Conservation (phyloP, 2,797 vertebrate genomes). For the Crocodylus rhombifer region DNA sequence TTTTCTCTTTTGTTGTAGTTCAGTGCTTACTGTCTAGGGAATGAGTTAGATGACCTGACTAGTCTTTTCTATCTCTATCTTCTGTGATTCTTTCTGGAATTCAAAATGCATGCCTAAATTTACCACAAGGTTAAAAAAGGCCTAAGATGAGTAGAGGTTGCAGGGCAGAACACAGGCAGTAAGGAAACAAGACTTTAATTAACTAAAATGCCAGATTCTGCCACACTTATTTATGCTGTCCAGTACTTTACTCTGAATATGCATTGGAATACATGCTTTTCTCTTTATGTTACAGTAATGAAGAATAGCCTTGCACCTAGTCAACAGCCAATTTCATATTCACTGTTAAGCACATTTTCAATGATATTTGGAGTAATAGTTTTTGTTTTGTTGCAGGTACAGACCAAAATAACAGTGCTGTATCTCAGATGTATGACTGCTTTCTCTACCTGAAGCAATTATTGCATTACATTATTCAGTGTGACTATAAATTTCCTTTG, state of each 20-base stretch:
- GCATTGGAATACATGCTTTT: not conserved
- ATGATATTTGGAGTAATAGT: not conserved
- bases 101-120: not conserved
- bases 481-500: not conserved
- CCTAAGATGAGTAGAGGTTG: not conserved
- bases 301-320: not conserved
- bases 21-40: not conserved
- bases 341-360: not conserved
- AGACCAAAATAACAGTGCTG: not conserved
- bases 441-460: slow-evolving; percentile 20
- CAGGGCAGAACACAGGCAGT: not conserved
- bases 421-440: not conserved
- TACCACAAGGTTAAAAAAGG: not conserved
- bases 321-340: not conserved
- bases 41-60: not conserved
- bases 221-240: not conserved
- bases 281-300: not conserved
- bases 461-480: slow-evolving; percentile 17
- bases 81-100: not conserved
- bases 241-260: not conserved
- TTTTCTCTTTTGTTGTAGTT: not conserved
- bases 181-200: not conserved
- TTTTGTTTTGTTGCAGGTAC: not conserved
- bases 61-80: not conserved
- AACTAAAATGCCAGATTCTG: not conserved